Percentiles rank a stretch among this genome's conserved stretches.
Conservation (phyloP, 2,113 vertebrate species). For the Heterotilapia buettikoferi region DNA sequence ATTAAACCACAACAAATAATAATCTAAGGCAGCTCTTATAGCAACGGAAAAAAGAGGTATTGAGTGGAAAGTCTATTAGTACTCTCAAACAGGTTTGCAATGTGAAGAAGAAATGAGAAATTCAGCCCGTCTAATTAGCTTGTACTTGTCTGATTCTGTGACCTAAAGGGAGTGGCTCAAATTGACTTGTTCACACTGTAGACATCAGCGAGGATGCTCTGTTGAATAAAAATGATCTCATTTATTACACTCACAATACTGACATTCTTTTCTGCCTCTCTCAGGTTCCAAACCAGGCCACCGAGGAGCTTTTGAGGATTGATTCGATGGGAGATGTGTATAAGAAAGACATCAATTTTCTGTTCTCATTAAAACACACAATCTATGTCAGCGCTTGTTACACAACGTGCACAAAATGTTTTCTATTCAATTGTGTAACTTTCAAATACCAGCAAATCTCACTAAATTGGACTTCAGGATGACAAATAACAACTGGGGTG, state of each 20-base stretch:
- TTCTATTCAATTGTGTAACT: background rate
- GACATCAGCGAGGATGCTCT: constrained; percentile 7
- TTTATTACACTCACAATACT: constrained; percentile 13
- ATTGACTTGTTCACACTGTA: constrained; percentile 37
- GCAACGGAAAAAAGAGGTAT: background rate
- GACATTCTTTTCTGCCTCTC: background rate
- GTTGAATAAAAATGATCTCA: constrained; percentile 36
- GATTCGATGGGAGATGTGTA: constrained; percentile 13
- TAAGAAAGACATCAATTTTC: constrained; percentile 15
- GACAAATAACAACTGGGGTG: background rate
- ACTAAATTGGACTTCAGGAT: constrained; percentile 12
- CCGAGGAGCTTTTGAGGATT: constrained; percentile 3
- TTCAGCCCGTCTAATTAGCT: constrained; percentile 21
- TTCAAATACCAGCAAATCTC: background rate
- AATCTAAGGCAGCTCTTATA: background rate
- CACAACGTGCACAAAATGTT: background rate
- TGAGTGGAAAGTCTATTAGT: background rate
- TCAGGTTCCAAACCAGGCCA: background rate
- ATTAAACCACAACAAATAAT: background rate
- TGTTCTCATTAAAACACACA: constrained; percentile 30
- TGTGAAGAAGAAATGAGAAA: background rate
- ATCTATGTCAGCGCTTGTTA: background rate
- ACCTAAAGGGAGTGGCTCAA: constrained; percentile 31
- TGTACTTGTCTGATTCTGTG: constrained; percentile 1
- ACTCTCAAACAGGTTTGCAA: background rate